Base-by-base conservation (phyloP, 1,140 invertebrate genomes). In the Trichogramma pretiosum region DNA sequence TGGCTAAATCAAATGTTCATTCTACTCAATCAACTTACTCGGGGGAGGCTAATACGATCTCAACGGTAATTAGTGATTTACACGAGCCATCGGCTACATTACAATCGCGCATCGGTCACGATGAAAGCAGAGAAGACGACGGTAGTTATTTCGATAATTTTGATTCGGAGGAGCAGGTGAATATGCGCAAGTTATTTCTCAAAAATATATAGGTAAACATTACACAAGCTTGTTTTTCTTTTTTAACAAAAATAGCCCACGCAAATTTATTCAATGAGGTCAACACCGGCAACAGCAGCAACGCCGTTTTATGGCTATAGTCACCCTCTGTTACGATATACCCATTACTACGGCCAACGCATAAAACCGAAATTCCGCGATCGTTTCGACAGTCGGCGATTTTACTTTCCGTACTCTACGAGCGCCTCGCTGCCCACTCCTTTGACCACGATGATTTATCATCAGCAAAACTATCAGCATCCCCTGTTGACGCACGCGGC, bases 321-420 rank as follows among this genome's bases (percentile, higher is more conserved):
- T 16, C 19, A 40, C 3, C 39, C 44, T 2, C 17, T 36, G 13
- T 2, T 24, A 2, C 18, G 22, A 0, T 33, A 53, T 23, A 40
- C 52, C 21, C 42, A 48, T 5, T 11, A 53, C n/a, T 46, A 48
- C 21, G 40, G 54, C 4, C 50, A 53, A 21, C 28, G 54, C 36
- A 46, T 34, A 36, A 18, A 21, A 51, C 18, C 18, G 30, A 50
- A 48, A 11, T 14, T 23, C 3, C 46, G 46, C 7, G 46, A 48
- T n/a, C 26, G 37, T 1, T 42, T 48, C 14, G 32, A 34, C n/a
- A 37, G 37, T 35, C 14, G 16, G 5, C 36, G 19, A 14, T 18
- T 3, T 18, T 5, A 5, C 7, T 18, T 16, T 17, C 3, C 34
- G 3, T 16, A 17, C 7, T 17, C 16, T 5, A 36, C 34, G 13